Conservation (phyloP, 2,113 vertebrate species). For the Cyanistes caeruleus region DNA sequence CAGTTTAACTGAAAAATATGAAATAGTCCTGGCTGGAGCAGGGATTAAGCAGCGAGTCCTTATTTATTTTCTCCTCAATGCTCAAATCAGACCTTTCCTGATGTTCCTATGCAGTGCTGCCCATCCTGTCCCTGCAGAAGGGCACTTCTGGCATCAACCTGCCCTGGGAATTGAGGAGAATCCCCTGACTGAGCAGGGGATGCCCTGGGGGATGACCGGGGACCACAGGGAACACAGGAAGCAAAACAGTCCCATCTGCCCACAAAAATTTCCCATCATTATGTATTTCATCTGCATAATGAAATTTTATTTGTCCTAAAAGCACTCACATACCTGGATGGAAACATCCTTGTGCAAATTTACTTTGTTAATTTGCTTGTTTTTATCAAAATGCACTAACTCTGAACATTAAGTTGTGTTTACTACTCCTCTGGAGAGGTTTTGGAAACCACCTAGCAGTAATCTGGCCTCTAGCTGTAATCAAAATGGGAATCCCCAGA, state of each 20-base stretch:
- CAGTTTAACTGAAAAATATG: not conserved
- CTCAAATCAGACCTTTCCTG: not conserved
- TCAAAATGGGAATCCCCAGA: constrained; percentile 24
- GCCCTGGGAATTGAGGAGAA: not conserved
- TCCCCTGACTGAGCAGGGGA: not conserved
- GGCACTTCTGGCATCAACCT: not conserved
- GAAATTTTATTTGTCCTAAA: not conserved
- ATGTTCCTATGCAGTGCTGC: not conserved
- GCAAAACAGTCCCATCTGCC: not conserved
- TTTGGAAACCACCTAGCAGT: not conserved
- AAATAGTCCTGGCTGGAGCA: not conserved
- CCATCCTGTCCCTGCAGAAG: not conserved
- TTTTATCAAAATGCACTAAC: not conserved
- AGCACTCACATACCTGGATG: not conserved
- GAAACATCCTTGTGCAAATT: not conserved
- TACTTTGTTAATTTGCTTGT: not conserved
- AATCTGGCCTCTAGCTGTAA: not conserved
- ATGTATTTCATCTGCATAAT: not conserved
- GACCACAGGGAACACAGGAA: not conserved
- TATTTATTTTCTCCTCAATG: not conserved
- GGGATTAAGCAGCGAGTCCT: not conserved
- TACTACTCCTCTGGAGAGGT: not conserved
- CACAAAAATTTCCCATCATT: not conserved
- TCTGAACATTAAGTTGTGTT: not conserved
- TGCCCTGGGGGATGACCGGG: not conserved